Base-by-base conservation (phyloP, 1,140 invertebrate genomes). In the Bradysia coprophila region DNA sequence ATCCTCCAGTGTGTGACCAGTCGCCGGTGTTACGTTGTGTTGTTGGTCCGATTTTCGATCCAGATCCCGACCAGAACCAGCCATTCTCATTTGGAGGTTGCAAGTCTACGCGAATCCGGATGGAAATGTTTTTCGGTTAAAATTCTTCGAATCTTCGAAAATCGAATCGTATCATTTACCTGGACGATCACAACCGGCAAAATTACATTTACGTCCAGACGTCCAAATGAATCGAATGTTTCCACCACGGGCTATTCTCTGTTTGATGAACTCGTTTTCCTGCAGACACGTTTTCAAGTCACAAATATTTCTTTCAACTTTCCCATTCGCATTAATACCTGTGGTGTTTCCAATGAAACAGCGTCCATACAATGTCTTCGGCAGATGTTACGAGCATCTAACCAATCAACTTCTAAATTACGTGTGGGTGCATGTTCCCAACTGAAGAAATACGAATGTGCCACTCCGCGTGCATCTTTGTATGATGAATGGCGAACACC, bases 31-130 rank as follows among this genome's bases (percentile, higher is more conserved):
- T 87, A 42, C 84, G 71, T 58, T 88, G 81, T 21, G 78, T 85
- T 18, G 84, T 89, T 28, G 85, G 75, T 34, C 85, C 84, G 48
- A 91, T 85, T 64, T 89, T 88, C 36, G 78, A 84, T 8, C 84
- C 84, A 2, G 83, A 88, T 44, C 86, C 87, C 15, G 82, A 86
- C 86, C 86, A 91, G 73, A 91, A 91, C 86, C 86, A 90, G 45
- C 87, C 87, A 61, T 90, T 90, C 28, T 88, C 68, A 52, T 90
- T 85, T 41, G 80, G 76, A 1, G 87, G 87, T 64, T 89, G 81
- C 44, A 90, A 67, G 58, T 90, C 87, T n/a, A n/a, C n/a, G n/a
- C n/a, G n/a, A n/a, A n/a, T n/a, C n/a, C n/a, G n/a, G n/a, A n/a
- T n/a, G n/a, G n/a, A n/a, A n/a, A n/a, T n/a, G n/a, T n/a, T n/a